Base-by-base conservation (phyloP, 92 coral and sea anemone species). In the Meandrina meandrites region DNA sequence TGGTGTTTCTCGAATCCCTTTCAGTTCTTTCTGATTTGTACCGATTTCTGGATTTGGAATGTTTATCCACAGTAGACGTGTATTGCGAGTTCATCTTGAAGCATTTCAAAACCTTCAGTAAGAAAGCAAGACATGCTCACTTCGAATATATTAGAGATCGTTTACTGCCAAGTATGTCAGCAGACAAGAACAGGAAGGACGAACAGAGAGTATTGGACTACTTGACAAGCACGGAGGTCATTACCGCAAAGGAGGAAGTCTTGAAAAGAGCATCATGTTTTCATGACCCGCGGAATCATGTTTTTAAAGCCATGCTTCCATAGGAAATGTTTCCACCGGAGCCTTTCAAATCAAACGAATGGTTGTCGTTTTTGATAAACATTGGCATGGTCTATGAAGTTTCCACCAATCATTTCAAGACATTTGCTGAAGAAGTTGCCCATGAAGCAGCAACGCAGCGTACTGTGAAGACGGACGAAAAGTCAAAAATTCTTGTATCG, bases 261-360 rank as follows among this genome's bases (percentile, higher is more conserved):
- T 42, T 34, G 34, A 74, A 34, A 18, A 86, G 36, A 57, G 80
- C 90, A 19, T 68, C 75, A 10, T 53, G 47, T 45, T 90, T 76
- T 76, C 76, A 76, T 24, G 88, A 90, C 45, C 93, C 93, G 13
- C 12, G 3, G 1, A 90, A 87, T 34, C 31, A 18, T 4, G 80
- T 90, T 13, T 86, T 90, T 54, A 11, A 32, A 1, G 74, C 40
- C 14, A 86, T 90, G 90, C 78, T 90, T 35, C 50, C 50, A n/a
- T 88, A 77, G 53, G 91, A 90, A 13, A 32, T 12, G 84, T 94
- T 91, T 67, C 96, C 96, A n/a, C 89, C 91, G 6, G n/a, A 28
- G 10, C 96, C 96, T 18, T 94, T 91, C 74, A 73, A 56, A 19
- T 71, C 84, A 1, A 16, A 0, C 0, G 16, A 78, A 4, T 94